Base-by-base conservation (phyloP, 2,113 vertebrate species). In the Tetraodon nigroviridis region DNA sequence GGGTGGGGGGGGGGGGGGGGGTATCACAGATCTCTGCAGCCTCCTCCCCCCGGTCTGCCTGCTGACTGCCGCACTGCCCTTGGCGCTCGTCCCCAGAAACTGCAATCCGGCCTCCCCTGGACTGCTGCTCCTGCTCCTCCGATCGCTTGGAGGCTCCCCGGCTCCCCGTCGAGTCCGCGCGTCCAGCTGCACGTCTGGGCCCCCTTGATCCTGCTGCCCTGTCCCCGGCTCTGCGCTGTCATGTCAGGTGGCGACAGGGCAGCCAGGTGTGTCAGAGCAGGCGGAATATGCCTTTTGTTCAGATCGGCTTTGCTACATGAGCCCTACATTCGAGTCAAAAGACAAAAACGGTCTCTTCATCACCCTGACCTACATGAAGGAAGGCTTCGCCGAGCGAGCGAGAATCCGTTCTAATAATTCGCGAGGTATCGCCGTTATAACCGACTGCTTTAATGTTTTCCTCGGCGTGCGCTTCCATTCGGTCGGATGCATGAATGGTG, bases 31-130 rank as follows among this genome's bases (percentile, higher is more conserved):
- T 81, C 83, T 82, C 71, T 63, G 80, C 81, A 84, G 83, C 86
- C 84, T 89, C 84, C 86, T 88, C 82, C 79, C 82, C 82, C 83
- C 71, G 77, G 73, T 80, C 79, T 81, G 79, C 81, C 81, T 75
- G 80, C 80, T 80, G 70, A 79, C 80, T 88, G 86, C 89, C 89
- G 90, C 90, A 90, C 89, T 89, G 89, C 89, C 90, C 87, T 88
- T 87, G 86, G 84, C 74, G 87, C 84, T 89, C 81, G 90, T 91
- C 89, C 89, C 86, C 84, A 81, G 81, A 82, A 86, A 84, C 79
- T 85, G 86, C 73, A 79, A 86, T 81, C 64, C 65, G 86, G 81
- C 87, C 87, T 89, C 78, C 80, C 84, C 83, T 67, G 78, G 80
- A 69, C 74, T 75, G 89, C 64, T 81, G 70, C 76, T 74, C 73